Evolutionary conservation across 1,140 invertebrate genomes (phyloP).

Genomic region (Trialeurodes vaporariorum): DNA sequence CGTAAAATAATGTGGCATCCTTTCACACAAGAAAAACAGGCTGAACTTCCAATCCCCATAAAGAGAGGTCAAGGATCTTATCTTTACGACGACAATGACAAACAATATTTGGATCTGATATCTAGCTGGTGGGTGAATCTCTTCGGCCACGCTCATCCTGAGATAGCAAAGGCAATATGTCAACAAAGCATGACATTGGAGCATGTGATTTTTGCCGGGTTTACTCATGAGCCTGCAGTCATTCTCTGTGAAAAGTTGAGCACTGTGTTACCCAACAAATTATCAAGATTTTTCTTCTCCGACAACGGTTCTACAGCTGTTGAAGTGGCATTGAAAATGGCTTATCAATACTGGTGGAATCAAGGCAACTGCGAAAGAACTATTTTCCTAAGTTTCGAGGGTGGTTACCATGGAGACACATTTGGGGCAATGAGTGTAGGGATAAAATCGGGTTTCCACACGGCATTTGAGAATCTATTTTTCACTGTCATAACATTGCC

Average conservation of each 20-base stretch:
- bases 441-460: neutral
- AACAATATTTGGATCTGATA: slow-evolving; percentile 14
- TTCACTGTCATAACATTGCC: neutral
- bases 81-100: slow-evolving; percentile 12
- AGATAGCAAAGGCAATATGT: slow-evolving; percentile 12
- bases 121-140: slow-evolving; percentile 20
- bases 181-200: slow-evolving; percentile 14
- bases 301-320: slow-evolving; percentile 19
- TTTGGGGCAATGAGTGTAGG: slow-evolving; percentile 16
- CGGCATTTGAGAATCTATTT: neutral
- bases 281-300: slow-evolving; percentile 13
- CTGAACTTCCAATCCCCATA: neutral
- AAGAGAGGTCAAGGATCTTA: slow-evolving; percentile 8
- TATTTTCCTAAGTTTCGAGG: slow-evolving; percentile 6
- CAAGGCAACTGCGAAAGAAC: slow-evolving; percentile 3
- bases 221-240: slow-evolving; percentile 19
- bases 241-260: slow-evolving; percentile 12
- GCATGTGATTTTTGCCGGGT: slow-evolving; percentile 21
- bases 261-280: slow-evolving; percentile 5
- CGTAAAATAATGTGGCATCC: slow-evolving; percentile 17
- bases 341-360: slow-evolving; percentile 18
- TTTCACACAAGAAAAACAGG: slow-evolving; percentile 15
- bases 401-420: slow-evolving; percentile 21
- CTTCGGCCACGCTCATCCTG: slow-evolving; percentile 16
- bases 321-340: slow-evolving; percentile 22